Evolutionary conservation across 2,797 vertebrate genomes (phyloP), one percentile per base, ranked within the genome.

Genomic region (Etheostoma perlongum): DNA sequence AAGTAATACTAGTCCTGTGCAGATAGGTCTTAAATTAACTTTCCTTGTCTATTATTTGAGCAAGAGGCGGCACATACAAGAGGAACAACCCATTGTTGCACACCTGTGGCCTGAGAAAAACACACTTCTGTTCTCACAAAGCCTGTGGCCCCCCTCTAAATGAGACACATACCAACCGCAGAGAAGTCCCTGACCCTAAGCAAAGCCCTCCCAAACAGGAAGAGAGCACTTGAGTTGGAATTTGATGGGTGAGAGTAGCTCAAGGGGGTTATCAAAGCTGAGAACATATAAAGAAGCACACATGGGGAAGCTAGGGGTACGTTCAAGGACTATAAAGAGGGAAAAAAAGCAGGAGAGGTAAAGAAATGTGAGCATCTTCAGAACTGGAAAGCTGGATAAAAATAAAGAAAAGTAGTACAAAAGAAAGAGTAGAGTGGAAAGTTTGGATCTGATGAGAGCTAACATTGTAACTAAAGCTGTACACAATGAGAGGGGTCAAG

Each of bases 101-200:
- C 86, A 91, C 86, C 90, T 90, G 87, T 78, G 69, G 78, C 72
- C 82, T 82, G 78, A 85, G 80, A 85, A 86, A 84, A 86, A 85
- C 64, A 82, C 84, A 84, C 84, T 78, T 64, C 53, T 84, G 36
- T 72, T 76, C 74, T 65, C 60, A 85, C 78, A 88, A 86, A 83
- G 63, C 49, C 62, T 49, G 23, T 53, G 30, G 64, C 61, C 58
- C 46, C 53, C 14, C 55, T 74, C 66, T 30, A 83, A 82, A 84
- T 52, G 68, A 85, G 83, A 78, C 67, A 73, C 76, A 83, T 59
- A 82, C 65, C 72, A 49, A 82, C 66, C 36, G 21, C 79, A 64
- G 67, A 85, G 57, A 57, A 78, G 72, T 67, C 62, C 74, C 78
- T 53, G 64, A 78, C 72, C 80, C 79, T 75, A 46, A 64, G 51